Conservation (phyloP, 2,113 vertebrate species). For the Dromiciops gliroides region DNA sequence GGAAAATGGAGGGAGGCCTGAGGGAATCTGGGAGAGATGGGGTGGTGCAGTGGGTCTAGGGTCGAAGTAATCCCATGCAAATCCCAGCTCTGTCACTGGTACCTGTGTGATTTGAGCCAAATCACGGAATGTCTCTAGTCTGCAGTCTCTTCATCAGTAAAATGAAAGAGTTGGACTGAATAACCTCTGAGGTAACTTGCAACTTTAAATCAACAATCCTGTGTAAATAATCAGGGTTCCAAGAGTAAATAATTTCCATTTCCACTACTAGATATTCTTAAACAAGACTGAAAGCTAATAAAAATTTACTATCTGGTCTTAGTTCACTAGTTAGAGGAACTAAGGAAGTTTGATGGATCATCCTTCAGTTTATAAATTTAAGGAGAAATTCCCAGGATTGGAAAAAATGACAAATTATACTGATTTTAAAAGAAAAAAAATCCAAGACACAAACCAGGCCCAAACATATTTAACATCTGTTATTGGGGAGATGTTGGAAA, state of each 20-base stretch:
- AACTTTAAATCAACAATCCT: neutral
- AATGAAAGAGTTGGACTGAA: neutral
- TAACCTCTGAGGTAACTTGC: neutral
- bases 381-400: constrained; percentile 59
- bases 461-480: constrained; percentile 34
- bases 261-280: constrained; percentile 53
- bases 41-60: too few relatives aligned
- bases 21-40: constrained; percentile 2
- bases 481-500: constrained; percentile 52
- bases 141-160: neutral
- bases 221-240: constrained; percentile 70
- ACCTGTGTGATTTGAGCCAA: neutral
- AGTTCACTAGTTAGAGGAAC: constrained; percentile 59
- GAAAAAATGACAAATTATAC: constrained; percentile 61
- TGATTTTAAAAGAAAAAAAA: constrained; percentile 22
- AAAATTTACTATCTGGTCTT: constrained; percentile 45
- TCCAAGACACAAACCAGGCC: constrained; percentile 69
- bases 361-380: constrained; percentile 72
- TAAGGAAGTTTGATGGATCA: constrained; percentile 52
- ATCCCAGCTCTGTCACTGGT: neutral
- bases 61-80: neutral
- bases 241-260: constrained; percentile 62
- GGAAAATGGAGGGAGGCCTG: constrained; percentile 42
- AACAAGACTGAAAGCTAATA: constrained; percentile 67
- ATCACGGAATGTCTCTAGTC: neutral